These are phyloP conservation scores for Thermophis baileyi DNA, from an alignment of 2,113 vertebrate species.

Conservation along the genomic window DNA sequence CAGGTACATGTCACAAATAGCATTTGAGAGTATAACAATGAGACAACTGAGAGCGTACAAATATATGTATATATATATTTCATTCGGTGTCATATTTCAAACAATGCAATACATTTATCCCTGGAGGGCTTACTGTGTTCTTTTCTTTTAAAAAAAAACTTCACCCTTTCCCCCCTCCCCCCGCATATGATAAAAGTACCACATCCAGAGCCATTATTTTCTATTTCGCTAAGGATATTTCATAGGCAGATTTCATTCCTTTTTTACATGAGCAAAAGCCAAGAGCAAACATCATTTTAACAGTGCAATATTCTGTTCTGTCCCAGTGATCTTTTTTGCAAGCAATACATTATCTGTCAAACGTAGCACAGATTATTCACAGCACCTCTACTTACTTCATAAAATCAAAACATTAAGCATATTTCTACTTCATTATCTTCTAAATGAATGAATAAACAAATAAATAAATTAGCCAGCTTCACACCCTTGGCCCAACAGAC, in stretches of 20 bases:
- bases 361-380: conserved; percentile 3
- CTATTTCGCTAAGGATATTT: conserved; percentile 47
- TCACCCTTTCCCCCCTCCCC: background rate
- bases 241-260: conserved; percentile 38
- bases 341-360: conserved; percentile 35
- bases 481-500: conserved; percentile 2
- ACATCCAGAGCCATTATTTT: conserved; percentile 33
- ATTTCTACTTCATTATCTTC: background rate
- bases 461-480: background rate
- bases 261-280: conserved; percentile 33
- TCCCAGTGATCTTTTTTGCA: conserved; percentile 34
- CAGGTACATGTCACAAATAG: background rate
- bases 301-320: conserved; percentile 20
- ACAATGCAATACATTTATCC: background rate
- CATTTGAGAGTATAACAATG: background rate
- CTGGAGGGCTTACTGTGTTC: conserved; percentile 12
- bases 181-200: conserved; percentile 11
- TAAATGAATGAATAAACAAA: background rate
- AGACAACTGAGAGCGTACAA: background rate
- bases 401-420: background rate
- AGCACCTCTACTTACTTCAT: background rate
- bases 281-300: conserved; percentile 1
- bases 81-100: background rate
- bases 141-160: background rate
- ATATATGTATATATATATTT: background rate